A percentile compares a stretch with the other conserved stretches of the same genome.
Evolutionary conservation across 2,797 vertebrate genomes (phyloP).

Genomic region (Sebastes oblongus): DNA sequence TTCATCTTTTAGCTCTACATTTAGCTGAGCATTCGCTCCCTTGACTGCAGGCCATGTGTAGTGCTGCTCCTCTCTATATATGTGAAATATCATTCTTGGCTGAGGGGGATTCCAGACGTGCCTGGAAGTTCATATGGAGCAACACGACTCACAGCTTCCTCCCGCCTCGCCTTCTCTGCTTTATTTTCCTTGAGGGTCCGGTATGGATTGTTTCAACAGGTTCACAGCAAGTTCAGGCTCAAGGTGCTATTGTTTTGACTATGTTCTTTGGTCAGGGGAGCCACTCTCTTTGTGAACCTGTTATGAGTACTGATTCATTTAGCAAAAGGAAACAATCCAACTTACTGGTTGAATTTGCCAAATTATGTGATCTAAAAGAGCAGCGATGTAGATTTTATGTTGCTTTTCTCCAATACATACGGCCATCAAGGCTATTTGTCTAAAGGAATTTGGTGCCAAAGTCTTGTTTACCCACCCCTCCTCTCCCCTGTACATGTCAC

Average conservation of each 20-base stretch:
- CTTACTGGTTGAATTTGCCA: background rate
- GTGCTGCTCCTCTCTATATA: conserved; percentile 9
- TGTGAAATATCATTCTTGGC: conserved; percentile 55
- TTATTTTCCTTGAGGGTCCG: conserved; percentile 24
- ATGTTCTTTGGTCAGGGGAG: background rate
- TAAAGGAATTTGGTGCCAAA: conserved; percentile 18
- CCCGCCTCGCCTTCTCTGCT: conserved; percentile 21
- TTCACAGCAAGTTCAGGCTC: conserved; percentile 40
- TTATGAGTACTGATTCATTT: conserved; percentile 36
- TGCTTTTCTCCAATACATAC: background rate
- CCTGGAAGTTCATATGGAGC: conserved; percentile 44
- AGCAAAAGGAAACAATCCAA: background rate
- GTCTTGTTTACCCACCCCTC: background rate
- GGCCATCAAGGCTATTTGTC: background rate
- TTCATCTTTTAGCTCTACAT: background rate
- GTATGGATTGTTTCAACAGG: conserved; percentile 45
- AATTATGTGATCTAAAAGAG: background rate
- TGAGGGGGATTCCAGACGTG: conserved; percentile 51
- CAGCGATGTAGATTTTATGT: background rate
- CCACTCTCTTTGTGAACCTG: background rate
- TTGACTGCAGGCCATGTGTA: conserved; percentile 23
- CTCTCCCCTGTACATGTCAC: conserved; percentile 1
- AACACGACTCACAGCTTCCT: conserved; percentile 46
- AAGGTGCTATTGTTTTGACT: conserved; percentile 49
- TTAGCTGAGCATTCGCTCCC: background rate